Conservation (phyloP, 2,797 vertebrate genomes). For the Lemur catta region DNA sequence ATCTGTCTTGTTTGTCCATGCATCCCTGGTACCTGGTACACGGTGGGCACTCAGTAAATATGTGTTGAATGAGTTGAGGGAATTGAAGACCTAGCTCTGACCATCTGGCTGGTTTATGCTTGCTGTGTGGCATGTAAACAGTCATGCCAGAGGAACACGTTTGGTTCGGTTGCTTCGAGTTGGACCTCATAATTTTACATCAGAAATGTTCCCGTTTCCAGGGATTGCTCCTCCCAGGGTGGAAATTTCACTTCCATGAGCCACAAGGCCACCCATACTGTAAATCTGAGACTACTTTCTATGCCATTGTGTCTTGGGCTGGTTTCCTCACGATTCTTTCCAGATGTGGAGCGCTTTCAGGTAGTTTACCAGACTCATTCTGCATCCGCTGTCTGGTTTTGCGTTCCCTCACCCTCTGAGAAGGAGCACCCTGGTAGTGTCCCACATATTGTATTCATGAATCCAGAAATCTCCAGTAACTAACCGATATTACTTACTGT, state of each 20-base stretch:
- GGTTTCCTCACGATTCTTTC: slow-evolving; percentile 79
- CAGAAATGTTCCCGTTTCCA: slow-evolving; percentile 56
- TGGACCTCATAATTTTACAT: slow-evolving; percentile 58
- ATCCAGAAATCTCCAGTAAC: slow-evolving; percentile 33
- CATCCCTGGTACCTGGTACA: neutral
- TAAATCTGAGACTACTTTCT: slow-evolving; percentile 78
- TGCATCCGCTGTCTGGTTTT: slow-evolving; percentile 58
- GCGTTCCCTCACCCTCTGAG: slow-evolving; percentile 3
- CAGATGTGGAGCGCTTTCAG: slow-evolving; percentile 81
- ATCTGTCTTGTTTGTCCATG: neutral
- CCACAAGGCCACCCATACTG: slow-evolving; percentile 78
- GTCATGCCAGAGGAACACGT: neutral
- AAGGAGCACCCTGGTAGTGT: neutral
- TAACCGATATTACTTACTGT: neutral
- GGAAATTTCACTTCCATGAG: slow-evolving; percentile 74
- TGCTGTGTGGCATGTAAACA: slow-evolving; percentile 55
- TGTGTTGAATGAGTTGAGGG: neutral
- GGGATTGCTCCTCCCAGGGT: slow-evolving; percentile 65
- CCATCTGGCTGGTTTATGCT: slow-evolving; percentile 28
- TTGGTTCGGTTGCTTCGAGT: neutral
- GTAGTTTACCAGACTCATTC: slow-evolving; percentile 75
- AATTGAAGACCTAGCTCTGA: neutral
- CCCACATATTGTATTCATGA: neutral
- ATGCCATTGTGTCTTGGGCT: slow-evolving; percentile 70
- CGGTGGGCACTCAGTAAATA: neutral